Conservation (phyloP, 2,888 invertebrate species). For the Opisthograptis luteolata region DNA sequence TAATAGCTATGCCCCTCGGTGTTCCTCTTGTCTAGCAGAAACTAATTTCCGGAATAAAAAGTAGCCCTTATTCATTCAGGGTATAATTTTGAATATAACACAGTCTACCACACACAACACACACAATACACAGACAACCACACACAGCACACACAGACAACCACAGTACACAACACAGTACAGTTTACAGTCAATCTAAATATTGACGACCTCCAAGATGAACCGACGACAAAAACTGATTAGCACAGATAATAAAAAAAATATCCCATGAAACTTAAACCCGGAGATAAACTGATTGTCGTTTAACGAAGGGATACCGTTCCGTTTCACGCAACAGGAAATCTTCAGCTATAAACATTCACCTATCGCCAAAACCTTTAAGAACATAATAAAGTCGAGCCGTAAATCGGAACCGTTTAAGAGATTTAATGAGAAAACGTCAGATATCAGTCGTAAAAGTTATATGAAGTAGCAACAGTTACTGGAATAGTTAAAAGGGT, state of each 20-base stretch:
- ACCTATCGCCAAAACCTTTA: conserved; percentile 28
- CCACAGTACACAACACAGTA: too few species aligned
- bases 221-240: too few species aligned
- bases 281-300: conserved; percentile 10
- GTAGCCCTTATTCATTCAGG: too few species aligned
- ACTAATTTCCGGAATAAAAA: too few species aligned
- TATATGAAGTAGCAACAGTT: conserved; percentile 3
- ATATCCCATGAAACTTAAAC: background rate
- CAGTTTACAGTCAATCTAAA: too few species aligned
- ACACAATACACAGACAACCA: too few species aligned
- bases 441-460: conserved; percentile 20
- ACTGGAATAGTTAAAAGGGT: background rate
- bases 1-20: too few species aligned
- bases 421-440: conserved; percentile 26
- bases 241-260: background rate
- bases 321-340: conserved; percentile 19
- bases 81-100: too few species aligned
- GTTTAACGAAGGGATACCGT: conserved; percentile 9
- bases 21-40: too few species aligned
- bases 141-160: too few species aligned
- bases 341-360: conserved; percentile 22
- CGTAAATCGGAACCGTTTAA: conserved; percentile 24
- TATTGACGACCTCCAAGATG: too few species aligned
- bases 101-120: too few species aligned
- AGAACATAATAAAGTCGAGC: conserved; percentile 25